Evolutionary conservation across 1,140 invertebrate species (phyloP), one percentile per base, ranked within the genome.

Genomic region (Drosophila orena): DNA sequence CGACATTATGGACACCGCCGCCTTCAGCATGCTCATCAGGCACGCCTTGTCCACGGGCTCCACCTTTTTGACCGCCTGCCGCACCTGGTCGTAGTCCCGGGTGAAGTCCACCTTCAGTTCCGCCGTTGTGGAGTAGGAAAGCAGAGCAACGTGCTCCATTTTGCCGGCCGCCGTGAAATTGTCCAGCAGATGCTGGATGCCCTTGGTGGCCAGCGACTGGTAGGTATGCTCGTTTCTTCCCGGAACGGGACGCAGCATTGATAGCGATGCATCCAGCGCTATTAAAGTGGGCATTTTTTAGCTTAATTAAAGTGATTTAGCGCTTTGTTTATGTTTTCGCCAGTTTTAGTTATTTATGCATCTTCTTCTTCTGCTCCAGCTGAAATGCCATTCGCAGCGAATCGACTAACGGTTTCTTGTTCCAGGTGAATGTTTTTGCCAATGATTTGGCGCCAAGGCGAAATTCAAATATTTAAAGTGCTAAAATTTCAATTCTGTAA

Each of bases 141-240:
- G 96, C 93, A 99, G 92, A n/a, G 97, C 94, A 10, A 97, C 96
- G 93, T 98, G 98, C 93, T 99, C 98, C 52, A 99, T 90, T 93
- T 97, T 98, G 11, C 95, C 96, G 91, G 97, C 95, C 2, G 94
- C 85, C 77, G 95, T 94, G 55, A 99, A 93, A 92, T 97, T 96
- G 93, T 99, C 97, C 35, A 99, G 93, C 65, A 99, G 94, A 43
- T 95, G 94, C 91, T 96, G 97, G 59, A 99, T 96, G 44, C 97
- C 98, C 61, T 96, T 94, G 38, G 96, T 92, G 8, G 97, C 98
- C 61, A 98, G 93, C 74, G 96, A 94, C 77, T 95, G 94, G 52
- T 95, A 93, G 0, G 94, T 94, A 50, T 93, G 92, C 52, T 93
- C 93, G 59, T 93, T 94, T 65, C 94, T 93, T n/a, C 93, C 92